These are phyloP conservation scores for Dasyornis broadbenti DNA, from an alignment of 2,113 vertebrate genomes.

Conservation along the genomic window DNA sequence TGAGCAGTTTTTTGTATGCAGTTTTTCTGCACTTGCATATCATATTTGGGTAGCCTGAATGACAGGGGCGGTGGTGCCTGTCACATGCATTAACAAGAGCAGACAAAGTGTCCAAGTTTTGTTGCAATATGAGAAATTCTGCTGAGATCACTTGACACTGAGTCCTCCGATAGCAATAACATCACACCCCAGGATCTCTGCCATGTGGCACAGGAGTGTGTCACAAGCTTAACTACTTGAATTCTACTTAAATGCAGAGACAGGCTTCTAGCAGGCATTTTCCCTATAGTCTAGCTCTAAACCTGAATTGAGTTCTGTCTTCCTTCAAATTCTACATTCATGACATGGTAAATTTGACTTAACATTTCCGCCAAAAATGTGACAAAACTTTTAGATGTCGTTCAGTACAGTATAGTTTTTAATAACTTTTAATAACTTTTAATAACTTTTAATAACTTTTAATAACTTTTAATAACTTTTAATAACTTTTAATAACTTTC, in stretches of 20 bases:
- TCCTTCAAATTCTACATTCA: not conserved
- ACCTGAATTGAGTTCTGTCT: not conserved
- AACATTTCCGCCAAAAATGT: not conserved
- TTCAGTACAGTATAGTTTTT: not conserved
- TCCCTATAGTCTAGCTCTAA: not conserved
- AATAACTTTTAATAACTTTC: not conserved
- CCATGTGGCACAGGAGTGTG: not conserved
- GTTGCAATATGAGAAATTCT: not conserved
- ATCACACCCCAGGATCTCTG: not conserved
- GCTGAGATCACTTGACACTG: not conserved
- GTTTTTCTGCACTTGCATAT: not conserved
- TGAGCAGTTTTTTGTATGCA: rapidly evolving
- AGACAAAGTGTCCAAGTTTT: not conserved
- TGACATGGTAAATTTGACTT: not conserved
- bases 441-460: no score
- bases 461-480: no score
- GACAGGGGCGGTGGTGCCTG: not conserved
- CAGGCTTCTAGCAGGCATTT: not conserved
- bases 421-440: no score
- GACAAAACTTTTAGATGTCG: not conserved
- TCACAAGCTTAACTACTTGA: not conserved
- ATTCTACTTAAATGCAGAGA: not conserved
- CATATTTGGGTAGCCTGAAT: not conserved
- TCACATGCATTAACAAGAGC: not conserved
- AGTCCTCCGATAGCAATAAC: not conserved